Evolutionary conservation across 2,888 invertebrate genomes (phyloP).

Genomic region (Epirrhoe alternata): DNA sequence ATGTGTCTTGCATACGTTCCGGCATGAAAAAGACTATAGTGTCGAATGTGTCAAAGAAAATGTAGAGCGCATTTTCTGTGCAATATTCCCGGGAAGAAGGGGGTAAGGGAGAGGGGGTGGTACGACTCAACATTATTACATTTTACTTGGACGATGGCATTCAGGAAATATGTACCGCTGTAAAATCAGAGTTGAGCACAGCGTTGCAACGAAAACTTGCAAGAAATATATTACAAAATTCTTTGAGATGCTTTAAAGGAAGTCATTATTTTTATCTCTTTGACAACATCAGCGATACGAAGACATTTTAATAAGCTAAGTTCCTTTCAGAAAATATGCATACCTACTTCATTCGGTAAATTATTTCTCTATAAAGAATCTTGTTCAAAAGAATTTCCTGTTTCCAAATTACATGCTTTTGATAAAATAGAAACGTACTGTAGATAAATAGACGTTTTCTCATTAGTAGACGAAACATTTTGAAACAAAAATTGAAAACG

Average conservation of each 20-base stretch:
- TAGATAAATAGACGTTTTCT: conserved; percentile 4
- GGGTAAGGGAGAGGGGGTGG: conserved; percentile 21
- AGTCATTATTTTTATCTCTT: conserved; percentile 18
- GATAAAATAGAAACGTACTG: background rate
- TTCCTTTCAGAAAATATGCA: conserved; percentile 8
- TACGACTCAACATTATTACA: conserved; percentile 46
- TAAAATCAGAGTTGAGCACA: conserved; percentile 31
- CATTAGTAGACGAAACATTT: conserved; percentile 9
- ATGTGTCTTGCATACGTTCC: no score
- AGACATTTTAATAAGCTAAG: conserved; percentile 2
- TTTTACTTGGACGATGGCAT: conserved; percentile 44
- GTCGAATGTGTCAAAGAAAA: conserved; percentile 48
- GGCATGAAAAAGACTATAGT: no score
- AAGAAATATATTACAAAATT: conserved; percentile 40
- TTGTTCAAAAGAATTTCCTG: conserved; percentile 19
- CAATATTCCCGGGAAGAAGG: conserved; percentile 39
- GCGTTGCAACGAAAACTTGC: conserved; percentile 30
- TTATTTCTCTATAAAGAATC: background rate
- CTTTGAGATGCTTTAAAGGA: conserved; percentile 29
- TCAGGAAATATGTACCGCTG: conserved; percentile 41
- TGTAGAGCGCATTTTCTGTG: conserved; percentile 48
- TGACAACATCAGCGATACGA: conserved; percentile 14
- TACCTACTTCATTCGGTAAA: background rate
- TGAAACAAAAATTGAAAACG: no score
- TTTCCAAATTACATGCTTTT: conserved; percentile 7